Evolutionary conservation across 1,140 invertebrate genomes (phyloP).

Genomic region (Drosophila novamexicana): DNA sequence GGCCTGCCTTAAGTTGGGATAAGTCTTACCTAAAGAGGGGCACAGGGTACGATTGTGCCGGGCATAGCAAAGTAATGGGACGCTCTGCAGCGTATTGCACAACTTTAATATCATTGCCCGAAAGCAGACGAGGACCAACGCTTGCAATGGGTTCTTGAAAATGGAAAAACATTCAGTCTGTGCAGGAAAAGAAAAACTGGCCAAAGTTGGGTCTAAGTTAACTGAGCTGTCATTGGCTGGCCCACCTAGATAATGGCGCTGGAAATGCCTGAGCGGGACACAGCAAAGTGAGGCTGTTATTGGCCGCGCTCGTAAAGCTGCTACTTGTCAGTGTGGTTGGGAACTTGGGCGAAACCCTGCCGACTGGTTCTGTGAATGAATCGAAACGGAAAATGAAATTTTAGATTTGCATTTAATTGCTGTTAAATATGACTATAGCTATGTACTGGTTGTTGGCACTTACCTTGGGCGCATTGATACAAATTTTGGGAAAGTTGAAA

Average conservation of each 20-base stretch:
- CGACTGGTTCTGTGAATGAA: slow-evolving; percentile 84
- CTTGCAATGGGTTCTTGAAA: slow-evolving; percentile 85
- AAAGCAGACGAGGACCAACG: slow-evolving; percentile 87
- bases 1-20: slow-evolving; percentile 48
- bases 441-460: slow-evolving; percentile 35
- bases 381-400: slow-evolving; percentile 38
- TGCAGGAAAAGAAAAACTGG: slow-evolving; percentile 35
- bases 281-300: slow-evolving; percentile 87
- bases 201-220: slow-evolving; percentile 83
- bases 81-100: slow-evolving; percentile 87
- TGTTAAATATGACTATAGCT: slow-evolving; percentile 14
- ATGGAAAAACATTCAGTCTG: background rate
- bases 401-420: slow-evolving; percentile 18
- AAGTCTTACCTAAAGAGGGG: slow-evolving; percentile 86
- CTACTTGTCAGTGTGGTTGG: slow-evolving; percentile 88
- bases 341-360: slow-evolving; percentile 86
- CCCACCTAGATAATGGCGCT: slow-evolving; percentile 89
- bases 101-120: slow-evolving; percentile 85
- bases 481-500: background rate
- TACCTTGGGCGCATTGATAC: slow-evolving; percentile 45
- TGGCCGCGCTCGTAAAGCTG: slow-evolving; percentile 86
- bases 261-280: slow-evolving; percentile 91
- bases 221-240: slow-evolving; percentile 41
- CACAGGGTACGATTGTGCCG: slow-evolving; percentile 90
- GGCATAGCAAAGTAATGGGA: slow-evolving; percentile 88